phyloP scores from a whole-genome alignment of 2,888 invertebrate species.

The Cacoxenus indagator region DNA sequence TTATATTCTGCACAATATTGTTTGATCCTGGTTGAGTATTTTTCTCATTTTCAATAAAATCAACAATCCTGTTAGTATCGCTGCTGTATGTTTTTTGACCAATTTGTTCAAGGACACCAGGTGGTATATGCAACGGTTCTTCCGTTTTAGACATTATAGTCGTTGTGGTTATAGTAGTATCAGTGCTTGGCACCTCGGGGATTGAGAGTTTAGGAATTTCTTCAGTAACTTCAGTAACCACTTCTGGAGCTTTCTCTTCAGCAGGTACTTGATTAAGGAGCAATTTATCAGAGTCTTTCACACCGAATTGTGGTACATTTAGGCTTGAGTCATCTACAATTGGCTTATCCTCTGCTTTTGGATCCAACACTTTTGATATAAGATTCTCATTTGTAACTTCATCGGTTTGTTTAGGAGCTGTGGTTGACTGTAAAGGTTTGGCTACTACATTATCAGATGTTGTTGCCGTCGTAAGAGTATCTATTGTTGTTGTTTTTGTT shows the following conservation, averaged over 20 bases:
- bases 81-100: constrained; percentile 9
- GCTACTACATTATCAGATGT: too few species aligned
- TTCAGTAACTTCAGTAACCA: constrained; percentile 4
- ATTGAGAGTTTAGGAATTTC: constrained; percentile 36
- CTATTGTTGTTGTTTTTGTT: neutral
- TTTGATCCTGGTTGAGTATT: constrained; percentile 29
- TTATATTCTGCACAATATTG: constrained; percentile 56
- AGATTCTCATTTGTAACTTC: too few species aligned
- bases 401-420: too few species aligned
- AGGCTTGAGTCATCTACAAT: too few species aligned
- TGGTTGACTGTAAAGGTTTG: too few species aligned
- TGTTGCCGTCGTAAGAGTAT: too few species aligned
- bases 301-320: too few species aligned
- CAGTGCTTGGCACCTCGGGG: constrained; percentile 37
- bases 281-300: too few species aligned
- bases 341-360: too few species aligned
- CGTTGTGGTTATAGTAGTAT: constrained; percentile 40
- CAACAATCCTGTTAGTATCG: constrained; percentile 45
- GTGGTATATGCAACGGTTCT: constrained; percentile 23
- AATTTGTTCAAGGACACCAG: constrained; percentile 35
- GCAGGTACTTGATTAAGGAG: neutral
- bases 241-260: neutral
- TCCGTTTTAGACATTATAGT: constrained; percentile 30
- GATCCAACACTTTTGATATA: too few species aligned
- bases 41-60: constrained; percentile 54